phyloP scores from a whole-genome alignment of 2,113 vertebrate species.

The Echinops telfairi region DNA sequence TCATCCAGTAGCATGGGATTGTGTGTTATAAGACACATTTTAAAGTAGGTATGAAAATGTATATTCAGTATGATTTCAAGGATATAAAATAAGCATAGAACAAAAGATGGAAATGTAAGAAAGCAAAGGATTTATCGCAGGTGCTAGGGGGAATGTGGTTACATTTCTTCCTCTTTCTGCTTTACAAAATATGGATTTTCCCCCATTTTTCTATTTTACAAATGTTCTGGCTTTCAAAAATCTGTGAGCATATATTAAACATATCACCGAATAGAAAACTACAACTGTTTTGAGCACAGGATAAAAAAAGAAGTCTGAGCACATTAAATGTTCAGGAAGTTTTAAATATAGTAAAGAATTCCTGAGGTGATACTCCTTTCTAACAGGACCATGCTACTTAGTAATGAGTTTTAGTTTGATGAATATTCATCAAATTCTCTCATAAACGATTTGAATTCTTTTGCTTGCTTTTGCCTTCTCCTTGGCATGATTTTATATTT shows the following conservation, averaged over 20 bases:
- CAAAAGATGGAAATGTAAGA: conserved; percentile 46
- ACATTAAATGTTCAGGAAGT: background rate
- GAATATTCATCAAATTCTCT: conserved; percentile 47
- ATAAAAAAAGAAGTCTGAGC: background rate
- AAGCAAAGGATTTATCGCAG: background rate
- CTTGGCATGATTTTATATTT: conserved; percentile 37
- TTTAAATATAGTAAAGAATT: background rate
- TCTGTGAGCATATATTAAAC: background rate
- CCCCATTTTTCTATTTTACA: background rate
- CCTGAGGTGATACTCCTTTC: background rate
- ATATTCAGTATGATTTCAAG: background rate
- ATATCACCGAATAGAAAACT: background rate
- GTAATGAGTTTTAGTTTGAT: conserved; percentile 16
- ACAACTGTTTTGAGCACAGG: background rate
- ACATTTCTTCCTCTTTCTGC: conserved; percentile 44
- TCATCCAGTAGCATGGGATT: background rate
- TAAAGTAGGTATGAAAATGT: conserved; percentile 8
- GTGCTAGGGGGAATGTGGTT: background rate
- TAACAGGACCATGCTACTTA: background rate
- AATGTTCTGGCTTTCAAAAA: conserved; percentile 29
- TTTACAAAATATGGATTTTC: conserved; percentile 34
- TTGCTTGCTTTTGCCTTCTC: conserved; percentile 21
- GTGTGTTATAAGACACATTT: background rate
- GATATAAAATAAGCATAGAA: conserved; percentile 41
- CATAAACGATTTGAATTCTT: conserved; percentile 1